These are phyloP conservation scores for Mohoua ochrocephala DNA, from an alignment of 2,113 vertebrate species.

Conservation along the genomic window DNA sequence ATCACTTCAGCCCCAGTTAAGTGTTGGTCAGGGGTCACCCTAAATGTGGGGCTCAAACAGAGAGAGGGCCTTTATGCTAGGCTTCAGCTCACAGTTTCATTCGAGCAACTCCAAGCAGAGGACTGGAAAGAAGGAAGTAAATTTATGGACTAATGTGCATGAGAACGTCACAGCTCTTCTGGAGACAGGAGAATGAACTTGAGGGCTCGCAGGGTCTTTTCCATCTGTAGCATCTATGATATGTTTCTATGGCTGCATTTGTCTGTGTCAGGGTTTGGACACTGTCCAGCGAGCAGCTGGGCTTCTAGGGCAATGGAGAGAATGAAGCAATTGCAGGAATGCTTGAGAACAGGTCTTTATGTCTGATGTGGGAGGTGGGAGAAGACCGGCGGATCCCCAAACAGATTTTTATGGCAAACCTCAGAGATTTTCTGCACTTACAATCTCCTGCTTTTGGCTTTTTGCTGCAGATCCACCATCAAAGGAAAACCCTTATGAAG, in stretches of 20 bases:
- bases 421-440: neutral
- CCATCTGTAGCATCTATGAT: constrained; percentile 7
- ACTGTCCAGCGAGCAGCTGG: constrained; percentile 34
- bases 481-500: constrained; percentile 97
- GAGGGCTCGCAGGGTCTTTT: neutral
- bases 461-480: constrained; percentile 82
- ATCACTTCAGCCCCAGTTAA: neutral
- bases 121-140: neutral
- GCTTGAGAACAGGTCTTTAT: constrained; percentile 46
- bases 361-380: neutral
- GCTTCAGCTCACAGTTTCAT: neutral
- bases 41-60: neutral
- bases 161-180: neutral
- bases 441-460: constrained; percentile 2
- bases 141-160: neutral
- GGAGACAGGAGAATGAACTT: neutral
- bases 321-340: constrained; percentile 31
- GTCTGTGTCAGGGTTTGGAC: constrained; percentile 28
- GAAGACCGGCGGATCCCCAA: neutral
- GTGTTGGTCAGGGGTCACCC: neutral
- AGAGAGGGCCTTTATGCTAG: neutral
- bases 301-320: neutral
- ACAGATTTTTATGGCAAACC: constrained; percentile 20
- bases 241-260: neutral
- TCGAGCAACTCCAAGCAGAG: neutral